Evolutionary conservation across 2,113 vertebrate genomes (phyloP).

Genomic region (Tympanuchus pallidicinctus): DNA sequence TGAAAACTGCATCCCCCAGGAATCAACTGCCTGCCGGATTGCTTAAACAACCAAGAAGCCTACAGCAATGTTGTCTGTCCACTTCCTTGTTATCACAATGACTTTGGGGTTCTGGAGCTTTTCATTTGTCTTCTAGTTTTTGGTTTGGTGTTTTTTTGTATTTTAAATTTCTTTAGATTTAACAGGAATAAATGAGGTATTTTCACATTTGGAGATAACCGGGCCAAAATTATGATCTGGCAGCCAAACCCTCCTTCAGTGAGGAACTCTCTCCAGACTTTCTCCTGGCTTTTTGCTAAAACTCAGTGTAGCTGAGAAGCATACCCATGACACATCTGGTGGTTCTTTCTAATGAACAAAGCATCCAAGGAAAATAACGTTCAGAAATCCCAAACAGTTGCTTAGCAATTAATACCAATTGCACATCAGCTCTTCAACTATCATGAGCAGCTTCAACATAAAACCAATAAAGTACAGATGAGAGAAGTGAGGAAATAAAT

Average conservation of each 20-base stretch:
- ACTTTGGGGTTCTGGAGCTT: neutral
- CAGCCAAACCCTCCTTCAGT: neutral
- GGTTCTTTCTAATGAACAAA: neutral
- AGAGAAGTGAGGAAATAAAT: neutral
- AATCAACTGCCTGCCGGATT: neutral
- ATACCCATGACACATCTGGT: neutral
- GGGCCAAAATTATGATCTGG: neutral
- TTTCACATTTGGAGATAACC: neutral
- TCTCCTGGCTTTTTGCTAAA: neutral
- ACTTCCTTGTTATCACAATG: neutral
- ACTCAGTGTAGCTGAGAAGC: neutral
- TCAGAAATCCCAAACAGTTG: neutral
- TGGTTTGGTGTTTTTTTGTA: no score
- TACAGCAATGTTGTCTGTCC: rapidly evolving
- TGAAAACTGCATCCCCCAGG: neutral
- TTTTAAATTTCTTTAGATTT: neutral
- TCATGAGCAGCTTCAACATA: neutral
- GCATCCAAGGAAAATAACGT: neutral
- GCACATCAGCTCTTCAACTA: neutral
- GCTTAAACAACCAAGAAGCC: neutral
- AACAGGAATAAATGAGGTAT: neutral
- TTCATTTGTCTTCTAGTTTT: neutral
- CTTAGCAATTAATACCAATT: neutral
- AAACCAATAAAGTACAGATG: neutral
- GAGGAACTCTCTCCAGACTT: neutral